Percentiles rank a stretch among this genome's conserved stretches.
Evolutionary conservation across 2,797 vertebrate genomes (phyloP).

Genomic region (Myotis pilosus): DNA sequence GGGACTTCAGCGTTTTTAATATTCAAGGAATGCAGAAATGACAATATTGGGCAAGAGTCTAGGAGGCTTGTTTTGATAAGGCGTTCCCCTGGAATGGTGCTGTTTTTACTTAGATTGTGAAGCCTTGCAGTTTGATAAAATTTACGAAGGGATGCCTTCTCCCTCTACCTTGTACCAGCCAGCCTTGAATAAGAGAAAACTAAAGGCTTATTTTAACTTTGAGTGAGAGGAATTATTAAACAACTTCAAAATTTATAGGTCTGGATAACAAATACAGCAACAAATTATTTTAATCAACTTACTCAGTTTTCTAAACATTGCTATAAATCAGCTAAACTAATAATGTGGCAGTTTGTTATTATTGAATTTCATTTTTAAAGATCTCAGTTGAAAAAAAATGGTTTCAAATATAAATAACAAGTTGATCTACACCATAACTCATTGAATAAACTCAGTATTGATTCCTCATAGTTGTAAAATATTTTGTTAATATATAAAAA

Average conservation of each 20-base stretch:
- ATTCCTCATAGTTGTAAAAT: background rate
- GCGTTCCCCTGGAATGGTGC: background rate
- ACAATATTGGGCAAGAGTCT: background rate
- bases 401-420: constrained; percentile 44
- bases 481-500: background rate
- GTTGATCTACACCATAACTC: constrained; percentile 5
- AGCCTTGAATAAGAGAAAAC: background rate
- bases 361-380: constrained; percentile 58
- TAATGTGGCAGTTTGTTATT: constrained; percentile 45
- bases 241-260: constrained; percentile 24
- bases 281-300: constrained; percentile 60
- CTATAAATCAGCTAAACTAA: constrained; percentile 59
- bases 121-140: background rate
- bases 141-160: background rate
- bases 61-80: background rate
- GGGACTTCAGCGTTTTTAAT: background rate
- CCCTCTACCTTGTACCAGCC: background rate
- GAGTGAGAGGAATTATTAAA: constrained; percentile 28
- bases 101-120: background rate
- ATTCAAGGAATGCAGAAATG: background rate
- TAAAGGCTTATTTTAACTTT: background rate
- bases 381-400: constrained; percentile 38
- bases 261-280: constrained; percentile 5
- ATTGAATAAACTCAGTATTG: background rate
- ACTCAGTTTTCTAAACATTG: constrained; percentile 24